Evolutionary conservation across 2,888 invertebrate genomes (phyloP).

Genomic region (Agrotis clavis): DNA sequence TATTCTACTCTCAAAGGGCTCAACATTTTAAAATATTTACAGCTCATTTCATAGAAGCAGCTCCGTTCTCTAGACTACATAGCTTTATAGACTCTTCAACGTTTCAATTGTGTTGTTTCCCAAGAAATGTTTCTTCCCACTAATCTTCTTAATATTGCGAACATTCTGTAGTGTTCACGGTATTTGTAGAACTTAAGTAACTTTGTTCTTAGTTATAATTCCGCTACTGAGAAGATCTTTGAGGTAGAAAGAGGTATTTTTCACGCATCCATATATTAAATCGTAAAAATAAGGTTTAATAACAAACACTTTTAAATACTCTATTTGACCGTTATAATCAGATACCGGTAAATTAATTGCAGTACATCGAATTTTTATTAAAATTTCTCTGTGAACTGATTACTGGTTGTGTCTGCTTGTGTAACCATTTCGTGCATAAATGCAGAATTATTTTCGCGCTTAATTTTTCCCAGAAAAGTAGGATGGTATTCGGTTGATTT

Average conservation of each 20-base stretch:
- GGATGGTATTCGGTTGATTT: background rate
- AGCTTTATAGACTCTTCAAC: slow-evolving; percentile 23
- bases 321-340: no score
- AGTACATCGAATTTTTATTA: background rate
- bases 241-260: background rate
- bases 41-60: slow-evolving; percentile 42
- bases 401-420: slow-evolving; percentile 4
- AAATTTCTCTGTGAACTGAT: background rate
- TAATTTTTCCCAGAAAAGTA: background rate
- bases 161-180: slow-evolving; percentile 19
- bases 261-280: background rate
- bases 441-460: slow-evolving; percentile 11
- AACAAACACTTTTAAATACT: background rate
- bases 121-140: slow-evolving; percentile 35
- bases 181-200: slow-evolving; percentile 23
- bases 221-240: background rate
- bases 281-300: background rate
- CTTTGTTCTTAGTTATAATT: slow-evolving; percentile 28
- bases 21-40: slow-evolving; percentile 57
- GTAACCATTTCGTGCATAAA: slow-evolving; percentile 24
- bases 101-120: slow-evolving; percentile 47
- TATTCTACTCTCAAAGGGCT: slow-evolving; percentile 52
- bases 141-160: slow-evolving; percentile 43
- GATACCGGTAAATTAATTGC: background rate
- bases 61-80: slow-evolving; percentile 13